Base-by-base conservation (phyloP, 2,113 vertebrate species). In the Elgaria multicarinata region DNA sequence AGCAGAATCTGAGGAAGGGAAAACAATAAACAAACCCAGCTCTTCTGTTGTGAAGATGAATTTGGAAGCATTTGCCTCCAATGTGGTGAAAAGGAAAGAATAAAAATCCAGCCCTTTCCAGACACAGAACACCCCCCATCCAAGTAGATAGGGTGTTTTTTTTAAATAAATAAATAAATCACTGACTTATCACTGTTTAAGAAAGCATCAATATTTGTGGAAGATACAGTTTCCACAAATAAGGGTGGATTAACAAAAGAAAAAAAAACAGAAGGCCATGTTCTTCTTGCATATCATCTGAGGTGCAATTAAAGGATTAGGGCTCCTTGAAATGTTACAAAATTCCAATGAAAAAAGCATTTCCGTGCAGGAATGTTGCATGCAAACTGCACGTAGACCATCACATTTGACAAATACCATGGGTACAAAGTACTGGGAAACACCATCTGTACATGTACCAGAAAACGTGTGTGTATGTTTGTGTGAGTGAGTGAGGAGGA, bases 21-120 rank as follows among this genome's bases (percentile, higher is more conserved):
- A n/a, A 55, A 28, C 83, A 50, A 76, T 50, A 50, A 86, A 95
- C 91, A 0, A 66, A 94, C 92, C 93, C 84, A 91, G 89, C 92
- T 84, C 90, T 91, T 83, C 67, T 26, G 86, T 91, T 91, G 91
- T 53, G 86, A 88, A 92, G 83, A 77, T 55, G 93, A 92, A 78
- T 92, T 80, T 67, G 26, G 31, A 90, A 91, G 90, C 92, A 93
- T 53, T 53, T 53, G 50, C 50, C 50, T 53, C 76, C 31, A 42
- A 13, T 50, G 44, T 46, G 44, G 4, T 50, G 26, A 72, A 72
- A 72, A 18, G 36, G n/a, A 36, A 72, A n/a, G n/a, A 72, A 5
- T 72, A 72, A 62, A 62, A 62, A 62, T 20, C 58, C 58, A 20
- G 9, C 58, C 58, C 58, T 62, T 62, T 22, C 58, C 36, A n/a